phyloP scores from a whole-genome alignment of 2,888 invertebrate genomes.

The Bombylius discolor region DNA sequence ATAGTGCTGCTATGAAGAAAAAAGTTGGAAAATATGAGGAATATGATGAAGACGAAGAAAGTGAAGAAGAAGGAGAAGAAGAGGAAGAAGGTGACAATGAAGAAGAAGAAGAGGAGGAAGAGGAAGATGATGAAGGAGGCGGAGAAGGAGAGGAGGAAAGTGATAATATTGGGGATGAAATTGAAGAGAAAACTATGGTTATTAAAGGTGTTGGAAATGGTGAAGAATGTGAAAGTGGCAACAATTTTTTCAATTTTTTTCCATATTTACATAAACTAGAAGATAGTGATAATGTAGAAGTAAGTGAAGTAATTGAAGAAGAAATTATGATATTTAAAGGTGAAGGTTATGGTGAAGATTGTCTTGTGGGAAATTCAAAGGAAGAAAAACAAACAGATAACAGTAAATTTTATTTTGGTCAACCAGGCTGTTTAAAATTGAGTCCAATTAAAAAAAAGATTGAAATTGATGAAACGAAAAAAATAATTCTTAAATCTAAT shows the following conservation, averaged over 20 bases:
- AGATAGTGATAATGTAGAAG: constrained; percentile 25
- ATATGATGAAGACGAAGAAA: constrained; percentile 20
- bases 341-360: constrained; percentile 53
- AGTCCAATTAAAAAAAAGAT: constrained; percentile 29
- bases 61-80: constrained; percentile 22
- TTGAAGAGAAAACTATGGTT: constrained; percentile 45
- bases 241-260: neutral
- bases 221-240: neutral
- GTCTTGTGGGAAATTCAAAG: constrained; percentile 55
- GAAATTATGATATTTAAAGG: constrained; percentile 57
- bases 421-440: constrained; percentile 36
- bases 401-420: constrained; percentile 38
- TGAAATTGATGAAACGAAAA: neutral
- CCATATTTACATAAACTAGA: constrained; percentile 17
- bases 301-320: constrained; percentile 59
- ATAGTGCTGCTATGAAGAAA: constrained; percentile 27
- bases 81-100: constrained; percentile 21
- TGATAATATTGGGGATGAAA: constrained; percentile 24
- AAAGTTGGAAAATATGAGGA: constrained; percentile 29
- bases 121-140: constrained; percentile 20
- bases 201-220: constrained; percentile 50
- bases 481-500: neutral
- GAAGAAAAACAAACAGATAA: constrained; percentile 21
- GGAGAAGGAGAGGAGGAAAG: constrained; percentile 27
- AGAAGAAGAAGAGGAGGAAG: constrained; percentile 19